Base-by-base conservation (phyloP, 2,888 invertebrate genomes). In the Norana najaformis region DNA sequence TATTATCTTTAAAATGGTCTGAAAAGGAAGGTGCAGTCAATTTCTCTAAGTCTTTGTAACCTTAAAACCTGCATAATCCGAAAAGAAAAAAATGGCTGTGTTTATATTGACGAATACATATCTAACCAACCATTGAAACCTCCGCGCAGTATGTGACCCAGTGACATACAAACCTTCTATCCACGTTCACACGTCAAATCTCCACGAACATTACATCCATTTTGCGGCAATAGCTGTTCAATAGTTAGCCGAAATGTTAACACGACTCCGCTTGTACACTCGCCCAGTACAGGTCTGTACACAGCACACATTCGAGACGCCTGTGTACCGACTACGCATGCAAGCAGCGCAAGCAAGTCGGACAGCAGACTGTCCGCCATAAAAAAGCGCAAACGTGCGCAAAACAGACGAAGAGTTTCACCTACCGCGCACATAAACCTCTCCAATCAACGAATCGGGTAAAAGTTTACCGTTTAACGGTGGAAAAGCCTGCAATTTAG, bases 71-170 rank as follows among this genome's bases (percentile, higher is more conserved):
- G 8, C 8, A n/a, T 13, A 69, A 69, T n/a, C 0, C 30, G 69
- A n/a, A 69, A 69, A 69, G n/a, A 69, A 69, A 47, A 30, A 8
- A 69, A 69, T 69, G 4, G 30, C 69, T n/a, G 69, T 69, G 69
- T 69, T 69, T 69, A 69, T 69, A 69, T n/a, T 69, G 69, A 69
- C 69, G n/a, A 30, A n/a, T 69, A 69, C n/a, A 69, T 30, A n/a
- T 69, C 69, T 69, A 30, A n/a, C 69, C 14, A 69, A n/a, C 69
- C 69, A 69, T 69, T 69, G n/a, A 69, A 69, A n/a, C 69, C 30
- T 69, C 69, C 69, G n/a, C 69, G 69, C 69, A 69, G 69, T n/a
- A 69, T 69, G 69, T 69, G 69, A 69, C 69, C 69, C 69, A 69
- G 30, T 69, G 69, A 69, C 69, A 69, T n/a, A 69, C 30, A 69